A percentile compares a stretch with the other conserved stretches of the same genome.
These are phyloP conservation scores for Caenorhabditis panamensis DNA, from an alignment of 2,888 invertebrate species.

Conservation along the genomic window DNA sequence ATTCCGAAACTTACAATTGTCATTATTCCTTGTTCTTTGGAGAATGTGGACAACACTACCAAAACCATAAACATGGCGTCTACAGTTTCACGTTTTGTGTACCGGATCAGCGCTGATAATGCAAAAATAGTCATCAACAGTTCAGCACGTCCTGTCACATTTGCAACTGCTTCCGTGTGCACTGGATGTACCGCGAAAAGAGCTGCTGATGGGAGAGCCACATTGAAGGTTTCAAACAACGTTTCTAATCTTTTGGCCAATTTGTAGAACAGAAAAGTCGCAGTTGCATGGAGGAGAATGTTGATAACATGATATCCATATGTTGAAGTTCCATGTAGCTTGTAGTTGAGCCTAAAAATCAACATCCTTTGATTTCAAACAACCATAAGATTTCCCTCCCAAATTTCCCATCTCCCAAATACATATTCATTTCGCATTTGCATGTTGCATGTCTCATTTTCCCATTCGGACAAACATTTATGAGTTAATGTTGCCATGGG, in stretches of 20 bases:
- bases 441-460: slow-evolving; percentile 36
- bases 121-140: slow-evolving; percentile 89
- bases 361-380: not conserved
- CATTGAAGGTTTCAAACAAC: slow-evolving; percentile 14
- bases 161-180: slow-evolving; percentile 93
- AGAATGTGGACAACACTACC: slow-evolving; percentile 83
- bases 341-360: slow-evolving; percentile 83
- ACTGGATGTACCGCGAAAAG: slow-evolving; percentile 94
- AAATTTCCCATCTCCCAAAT: no score
- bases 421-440: slow-evolving; percentile 1
- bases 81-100: not conserved
- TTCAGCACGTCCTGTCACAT: slow-evolving; percentile 94
- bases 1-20: slow-evolving; percentile 90
- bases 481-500: slow-evolving; percentile 47
- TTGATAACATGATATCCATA: slow-evolving; percentile 87
- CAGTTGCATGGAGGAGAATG: slow-evolving; percentile 87
- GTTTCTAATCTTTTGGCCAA: slow-evolving; percentile 43
- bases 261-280: slow-evolving; percentile 82
- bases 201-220: slow-evolving; percentile 84
- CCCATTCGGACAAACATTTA: slow-evolving; percentile 33
- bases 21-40: slow-evolving; percentile 94
- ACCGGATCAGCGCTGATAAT: slow-evolving; percentile 85
- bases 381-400: no score
- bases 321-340: slow-evolving; percentile 83
- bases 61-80: slow-evolving; percentile 7